Evolutionary conservation across 2,888 invertebrate genomes (phyloP).

Genomic region (Tenthredo mesomela): DNA sequence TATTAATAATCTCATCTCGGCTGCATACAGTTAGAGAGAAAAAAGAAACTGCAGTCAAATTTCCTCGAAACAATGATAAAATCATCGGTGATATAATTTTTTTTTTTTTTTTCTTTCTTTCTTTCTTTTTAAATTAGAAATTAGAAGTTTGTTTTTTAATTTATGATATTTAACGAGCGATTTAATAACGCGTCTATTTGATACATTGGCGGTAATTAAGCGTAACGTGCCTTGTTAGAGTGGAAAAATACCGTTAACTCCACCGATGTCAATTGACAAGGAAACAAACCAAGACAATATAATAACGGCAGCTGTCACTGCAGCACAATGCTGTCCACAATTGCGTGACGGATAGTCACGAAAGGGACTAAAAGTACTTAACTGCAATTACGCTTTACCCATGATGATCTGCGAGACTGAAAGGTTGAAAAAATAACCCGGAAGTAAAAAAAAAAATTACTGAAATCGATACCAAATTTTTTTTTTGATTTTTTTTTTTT

Average conservation of each 20-base stretch:
- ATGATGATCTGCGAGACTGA: neutral
- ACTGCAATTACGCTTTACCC: neutral
- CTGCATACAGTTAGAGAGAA: neutral
- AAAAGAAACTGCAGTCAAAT: neutral
- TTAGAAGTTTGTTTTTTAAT: neutral
- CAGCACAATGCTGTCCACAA: constrained; percentile 4
- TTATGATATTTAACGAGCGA: neutral
- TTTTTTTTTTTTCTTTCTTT: neutral
- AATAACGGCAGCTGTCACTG: constrained; percentile 43
- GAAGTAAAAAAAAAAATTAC: neutral
- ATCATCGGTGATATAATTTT: neutral
- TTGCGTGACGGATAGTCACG: constrained; percentile 49
- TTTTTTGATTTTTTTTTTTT: neutral
- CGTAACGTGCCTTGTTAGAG: constrained; percentile 27
- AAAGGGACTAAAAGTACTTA: constrained; percentile 34
- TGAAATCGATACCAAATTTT: neutral
- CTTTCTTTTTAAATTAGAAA: neutral
- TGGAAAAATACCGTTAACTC: constrained; percentile 35
- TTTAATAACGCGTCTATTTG: neutral
- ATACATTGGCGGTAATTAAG: constrained; percentile 33
- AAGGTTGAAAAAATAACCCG: neutral
- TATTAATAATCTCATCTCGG: neutral
- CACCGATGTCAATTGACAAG: constrained; percentile 44
- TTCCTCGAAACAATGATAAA: neutral
- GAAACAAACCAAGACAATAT: constrained; percentile 45